phyloP scores from a whole-genome alignment of 2,797 vertebrate genomes.

The Hozukius guyotensis region DNA sequence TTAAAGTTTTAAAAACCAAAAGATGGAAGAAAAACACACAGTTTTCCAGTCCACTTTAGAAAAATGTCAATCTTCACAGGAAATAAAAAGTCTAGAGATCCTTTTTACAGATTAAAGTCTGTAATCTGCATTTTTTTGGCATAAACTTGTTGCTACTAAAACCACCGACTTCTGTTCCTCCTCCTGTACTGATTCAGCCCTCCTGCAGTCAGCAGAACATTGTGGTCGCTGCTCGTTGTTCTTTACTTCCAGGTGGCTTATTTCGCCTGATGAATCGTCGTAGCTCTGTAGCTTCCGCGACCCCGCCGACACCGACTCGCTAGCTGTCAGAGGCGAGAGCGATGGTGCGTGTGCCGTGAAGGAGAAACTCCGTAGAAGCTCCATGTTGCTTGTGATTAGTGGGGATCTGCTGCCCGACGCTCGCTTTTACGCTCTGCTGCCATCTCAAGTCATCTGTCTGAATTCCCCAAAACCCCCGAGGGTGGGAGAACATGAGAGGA shows the following conservation, averaged over 20 bases:
- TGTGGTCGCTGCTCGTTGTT: background rate
- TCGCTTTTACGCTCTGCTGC: slow-evolving; percentile 66
- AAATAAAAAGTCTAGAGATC: background rate
- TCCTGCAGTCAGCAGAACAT: background rate
- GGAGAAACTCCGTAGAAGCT: slow-evolving; percentile 53
- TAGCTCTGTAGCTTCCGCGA: slow-evolving; percentile 52
- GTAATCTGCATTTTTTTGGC: background rate
- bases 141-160: background rate
- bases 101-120: background rate
- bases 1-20: background rate
- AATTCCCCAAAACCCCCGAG: slow-evolving; percentile 67
- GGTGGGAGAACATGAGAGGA: slow-evolving; percentile 52
- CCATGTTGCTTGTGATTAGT: slow-evolving; percentile 67
- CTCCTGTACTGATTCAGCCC: background rate
- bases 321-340: slow-evolving; percentile 66
- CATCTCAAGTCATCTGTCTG: slow-evolving; percentile 73
- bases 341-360: slow-evolving; percentile 42
- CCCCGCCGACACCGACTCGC: slow-evolving; percentile 64
- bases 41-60: background rate
- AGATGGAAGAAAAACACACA: background rate
- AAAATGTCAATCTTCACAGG: background rate
- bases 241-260: slow-evolving; percentile 57
- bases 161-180: slow-evolving; percentile 1
- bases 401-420: slow-evolving; percentile 55
- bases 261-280: slow-evolving; percentile 45